Percentiles rank a stretch among this genome's conserved stretches.
phyloP scores from a whole-genome alignment of 2,797 vertebrate genomes.

The Platyrinchus mystaceus region DNA sequence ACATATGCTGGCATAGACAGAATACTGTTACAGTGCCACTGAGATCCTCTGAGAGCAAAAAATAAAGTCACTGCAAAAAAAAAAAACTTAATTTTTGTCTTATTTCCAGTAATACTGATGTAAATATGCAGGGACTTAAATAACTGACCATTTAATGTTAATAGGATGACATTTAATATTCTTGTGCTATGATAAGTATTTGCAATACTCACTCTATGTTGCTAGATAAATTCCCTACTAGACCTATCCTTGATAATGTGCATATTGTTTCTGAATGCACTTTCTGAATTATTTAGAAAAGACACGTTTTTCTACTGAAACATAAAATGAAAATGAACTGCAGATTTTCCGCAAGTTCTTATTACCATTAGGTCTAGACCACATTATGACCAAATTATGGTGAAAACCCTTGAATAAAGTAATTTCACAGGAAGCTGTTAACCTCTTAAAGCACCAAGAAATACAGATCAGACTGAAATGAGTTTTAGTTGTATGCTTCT shows the following conservation, averaged over 20 bases:
- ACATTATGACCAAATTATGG: conserved; percentile 61
- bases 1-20: conserved; percentile 9
- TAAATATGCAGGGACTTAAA: conserved; percentile 3
- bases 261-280: conserved; percentile 50
- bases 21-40: not conserved
- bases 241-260: not conserved
- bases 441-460: conserved; percentile 66
- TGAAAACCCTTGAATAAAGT: conserved; percentile 62
- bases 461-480: conserved; percentile 68
- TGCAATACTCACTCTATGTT: not conserved
- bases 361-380: conserved; percentile 63
- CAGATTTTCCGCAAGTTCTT: conserved; percentile 48
- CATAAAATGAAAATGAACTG: conserved; percentile 42
- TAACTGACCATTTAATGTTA: conserved; percentile 22
- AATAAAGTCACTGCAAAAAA: not conserved
- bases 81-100: not conserved
- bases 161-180: not conserved
- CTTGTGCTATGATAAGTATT: not conserved
- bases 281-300: conserved; percentile 49
- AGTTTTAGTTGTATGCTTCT: conserved; percentile 57
- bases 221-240: conserved; percentile 30
- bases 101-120: not conserved
- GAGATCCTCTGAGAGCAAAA: not conserved
- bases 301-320: not conserved
- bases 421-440: conserved; percentile 67